phyloP scores from a whole-genome alignment of 2,888 invertebrate species.

The Nemotelus pantherinus region DNA sequence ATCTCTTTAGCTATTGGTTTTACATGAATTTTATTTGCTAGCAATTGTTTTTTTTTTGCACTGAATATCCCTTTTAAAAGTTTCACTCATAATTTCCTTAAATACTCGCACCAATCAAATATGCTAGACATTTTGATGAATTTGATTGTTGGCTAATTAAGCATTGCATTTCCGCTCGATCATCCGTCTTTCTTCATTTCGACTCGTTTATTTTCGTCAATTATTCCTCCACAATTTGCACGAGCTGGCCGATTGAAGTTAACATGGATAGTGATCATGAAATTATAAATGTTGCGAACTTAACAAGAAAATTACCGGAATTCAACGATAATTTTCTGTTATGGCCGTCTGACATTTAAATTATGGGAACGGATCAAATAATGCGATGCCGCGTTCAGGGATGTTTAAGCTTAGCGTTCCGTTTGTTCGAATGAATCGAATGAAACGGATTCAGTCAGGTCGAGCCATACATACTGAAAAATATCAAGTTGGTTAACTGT shows the following conservation, averaged over 20 bases:
- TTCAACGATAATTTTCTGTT: slow-evolving; percentile 40
- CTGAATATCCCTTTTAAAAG: too few relatives aligned
- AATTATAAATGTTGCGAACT: slow-evolving; percentile 29
- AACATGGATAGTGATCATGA: slow-evolving; percentile 24
- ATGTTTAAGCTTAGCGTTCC: background rate
- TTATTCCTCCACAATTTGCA: slow-evolving; percentile 35
- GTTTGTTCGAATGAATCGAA: background rate
- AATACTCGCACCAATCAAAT: background rate
- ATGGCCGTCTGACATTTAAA: slow-evolving; percentile 42
- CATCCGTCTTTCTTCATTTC: slow-evolving; percentile 30
- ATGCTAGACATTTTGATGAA: background rate
- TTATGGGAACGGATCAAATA: slow-evolving; percentile 33
- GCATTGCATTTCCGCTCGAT: slow-evolving; percentile 34
- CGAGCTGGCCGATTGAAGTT: slow-evolving; percentile 35
- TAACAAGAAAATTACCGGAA: slow-evolving; percentile 43
- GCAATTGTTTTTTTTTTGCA: too few relatives aligned
- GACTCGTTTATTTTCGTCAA: slow-evolving; percentile 38
- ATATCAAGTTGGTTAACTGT: background rate
- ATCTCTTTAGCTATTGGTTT: too few relatives aligned
- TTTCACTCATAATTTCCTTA: slow-evolving; percentile 19
- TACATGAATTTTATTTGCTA: too few relatives aligned
- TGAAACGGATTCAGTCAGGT: background rate
- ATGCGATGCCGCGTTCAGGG: background rate
- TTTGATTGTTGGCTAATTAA: slow-evolving; percentile 37
- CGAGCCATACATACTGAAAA: background rate